These are phyloP conservation scores for Tiliacea citrago DNA, from an alignment of 2,888 invertebrate species.

Conservation along the genomic window DNA sequence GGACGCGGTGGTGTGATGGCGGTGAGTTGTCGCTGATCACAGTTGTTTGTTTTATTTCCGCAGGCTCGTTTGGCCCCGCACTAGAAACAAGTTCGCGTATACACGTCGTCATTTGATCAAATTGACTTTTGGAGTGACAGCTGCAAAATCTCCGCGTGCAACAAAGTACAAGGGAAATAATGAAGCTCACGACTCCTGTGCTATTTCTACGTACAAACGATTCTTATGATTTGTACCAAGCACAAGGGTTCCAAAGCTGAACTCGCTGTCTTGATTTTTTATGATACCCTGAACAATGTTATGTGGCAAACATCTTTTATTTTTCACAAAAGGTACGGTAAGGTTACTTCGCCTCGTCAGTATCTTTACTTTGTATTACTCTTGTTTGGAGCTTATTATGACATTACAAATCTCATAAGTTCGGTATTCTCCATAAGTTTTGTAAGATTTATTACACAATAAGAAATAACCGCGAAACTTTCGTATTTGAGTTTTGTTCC, in stretches of 20 bases:
- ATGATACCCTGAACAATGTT: slow-evolving; percentile 32
- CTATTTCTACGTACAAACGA: slow-evolving; percentile 39
- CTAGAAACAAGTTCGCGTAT: slow-evolving; percentile 81
- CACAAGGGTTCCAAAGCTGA: slow-evolving; percentile 24
- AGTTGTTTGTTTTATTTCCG: slow-evolving; percentile 88
- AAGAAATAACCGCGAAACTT: slow-evolving; percentile 70
- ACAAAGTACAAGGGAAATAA: slow-evolving; percentile 51
- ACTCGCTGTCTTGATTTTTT: slow-evolving; percentile 29
- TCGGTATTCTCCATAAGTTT: slow-evolving; percentile 61
- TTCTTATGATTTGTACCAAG: slow-evolving; percentile 41
- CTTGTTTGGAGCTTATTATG: slow-evolving; percentile 52
- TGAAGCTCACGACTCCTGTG: slow-evolving; percentile 13
- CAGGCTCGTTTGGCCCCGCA: slow-evolving; percentile 80
- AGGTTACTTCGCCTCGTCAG: slow-evolving; percentile 13
- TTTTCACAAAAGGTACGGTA: slow-evolving; percentile 31
- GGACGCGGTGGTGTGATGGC: slow-evolving; percentile 68
- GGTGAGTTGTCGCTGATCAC: slow-evolving; percentile 84
- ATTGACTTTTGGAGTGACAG: slow-evolving; percentile 87
- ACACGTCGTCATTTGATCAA: slow-evolving; percentile 81
- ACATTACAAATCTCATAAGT: slow-evolving; percentile 62
- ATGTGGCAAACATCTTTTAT: slow-evolving; percentile 38
- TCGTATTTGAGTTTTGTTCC: slow-evolving; percentile 72
- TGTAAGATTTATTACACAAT: slow-evolving; percentile 74
- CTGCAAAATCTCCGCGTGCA: slow-evolving; percentile 70
- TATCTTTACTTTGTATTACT: slow-evolving; percentile 56